Evolutionary conservation across 1,140 invertebrate genomes (phyloP), one percentile per base, ranked within the genome.

Genomic region (Macrosteles quadrilineatus): DNA sequence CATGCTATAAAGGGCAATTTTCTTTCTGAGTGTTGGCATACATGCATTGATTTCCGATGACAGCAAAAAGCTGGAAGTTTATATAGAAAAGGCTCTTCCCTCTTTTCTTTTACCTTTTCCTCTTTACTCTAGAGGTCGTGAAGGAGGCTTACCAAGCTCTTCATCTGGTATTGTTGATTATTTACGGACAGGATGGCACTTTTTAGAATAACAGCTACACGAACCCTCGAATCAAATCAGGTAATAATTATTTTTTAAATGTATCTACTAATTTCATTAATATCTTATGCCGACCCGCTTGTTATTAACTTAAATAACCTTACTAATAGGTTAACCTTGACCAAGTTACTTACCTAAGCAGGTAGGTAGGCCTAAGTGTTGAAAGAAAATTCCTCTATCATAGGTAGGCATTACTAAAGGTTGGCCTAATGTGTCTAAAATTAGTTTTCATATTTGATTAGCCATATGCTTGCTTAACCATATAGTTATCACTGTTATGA

Each of bases 101-200:
- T 6, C 47, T 50, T 11, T 59, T 59, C 55, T 59, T 23, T 59
- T 59, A 59, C 55, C 55, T 59, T 25, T 29, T 59, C 12, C 27
- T 29, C 23, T 25, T 6, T 4, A 59, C 25, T 21, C 4, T 59
- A 27, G 12, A 59, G 55, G 27, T 30, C 55, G 55, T 59, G 21
- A 14, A 2, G 2, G 55, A 59, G 27, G 21, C 2, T 25, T 6
- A 27, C 25, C 1, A 25, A 29, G 4, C 6, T 50, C 4, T 36
- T 50, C 14, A n/a, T n/a, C 47, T 50, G 21, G 14, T n/a, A 19
- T 17, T 50, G 47, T 50, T 19, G 21, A 9, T 50, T n/a, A n/a
- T n/a, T 50, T 50, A 6, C 4, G 21, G 4, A 50, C 27, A 76
- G 17, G 66, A 67, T 67, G 66, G 66, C 66, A 19, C 45, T 67